phyloP scores from a whole-genome alignment of 2,888 invertebrate genomes.

The Aphodius sticticus region DNA sequence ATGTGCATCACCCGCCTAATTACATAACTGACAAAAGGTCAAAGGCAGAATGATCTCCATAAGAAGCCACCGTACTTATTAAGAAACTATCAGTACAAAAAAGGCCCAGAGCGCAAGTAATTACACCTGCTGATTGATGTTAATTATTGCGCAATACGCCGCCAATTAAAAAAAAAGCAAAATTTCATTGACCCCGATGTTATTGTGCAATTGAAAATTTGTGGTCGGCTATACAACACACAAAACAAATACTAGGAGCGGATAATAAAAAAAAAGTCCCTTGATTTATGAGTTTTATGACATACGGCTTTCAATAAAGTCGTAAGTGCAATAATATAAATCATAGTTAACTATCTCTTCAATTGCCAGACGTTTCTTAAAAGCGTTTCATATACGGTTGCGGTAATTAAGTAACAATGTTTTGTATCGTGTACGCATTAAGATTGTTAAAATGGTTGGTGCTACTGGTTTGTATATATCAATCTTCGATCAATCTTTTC shows the following conservation, averaged over 20 bases:
- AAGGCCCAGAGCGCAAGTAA: neutral
- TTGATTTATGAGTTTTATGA: neutral
- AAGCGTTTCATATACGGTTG: too few species aligned
- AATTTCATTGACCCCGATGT: neutral
- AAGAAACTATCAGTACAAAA: neutral
- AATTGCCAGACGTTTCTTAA: neutral
- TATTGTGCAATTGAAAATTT: neutral
- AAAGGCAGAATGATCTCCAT: neutral
- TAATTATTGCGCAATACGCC: neutral
- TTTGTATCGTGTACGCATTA: too few species aligned
- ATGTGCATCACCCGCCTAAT: neutral
- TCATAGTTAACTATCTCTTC: neutral
- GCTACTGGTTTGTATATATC: neutral
- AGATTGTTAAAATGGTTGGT: too few species aligned
- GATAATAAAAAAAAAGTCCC: neutral
- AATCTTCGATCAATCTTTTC: neutral
- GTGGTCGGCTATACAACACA: neutral
- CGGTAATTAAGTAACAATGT: too few species aligned
- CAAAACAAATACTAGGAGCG: neutral
- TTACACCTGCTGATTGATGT: neutral
- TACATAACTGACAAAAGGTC: neutral
- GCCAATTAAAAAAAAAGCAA: neutral
- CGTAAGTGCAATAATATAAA: neutral
- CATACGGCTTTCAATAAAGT: neutral
- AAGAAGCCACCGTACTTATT: neutral